These are phyloP conservation scores for Tetramorium alpestre DNA, from an alignment of 1,140 invertebrate genomes.

Conservation along the genomic window DNA sequence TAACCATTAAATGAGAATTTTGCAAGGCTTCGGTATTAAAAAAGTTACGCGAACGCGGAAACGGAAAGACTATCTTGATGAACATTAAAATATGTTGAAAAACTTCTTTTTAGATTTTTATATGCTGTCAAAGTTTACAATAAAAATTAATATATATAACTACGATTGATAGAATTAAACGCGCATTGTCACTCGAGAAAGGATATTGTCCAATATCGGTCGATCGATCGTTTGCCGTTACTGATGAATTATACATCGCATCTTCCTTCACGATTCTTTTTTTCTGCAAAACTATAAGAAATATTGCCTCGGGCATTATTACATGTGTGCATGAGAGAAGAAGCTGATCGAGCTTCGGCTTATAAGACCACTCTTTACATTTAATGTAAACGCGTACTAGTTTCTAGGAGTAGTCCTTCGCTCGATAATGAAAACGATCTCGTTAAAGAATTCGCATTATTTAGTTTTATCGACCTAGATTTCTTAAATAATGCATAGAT, in stretches of 20 bases:
- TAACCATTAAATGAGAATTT: constrained; percentile 46
- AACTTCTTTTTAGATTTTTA: not conserved
- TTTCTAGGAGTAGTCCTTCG: constrained; percentile 69
- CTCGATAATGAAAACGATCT: constrained; percentile 77
- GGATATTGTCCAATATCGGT: constrained; percentile 2
- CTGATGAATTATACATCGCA: constrained; percentile 56
- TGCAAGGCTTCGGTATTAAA: constrained; percentile 10
- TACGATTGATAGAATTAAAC: not conserved
- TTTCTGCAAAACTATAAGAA: constrained; percentile 45
- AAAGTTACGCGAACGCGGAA: not conserved
- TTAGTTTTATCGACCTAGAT: constrained; percentile 27
- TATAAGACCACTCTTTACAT: constrained; percentile 70
- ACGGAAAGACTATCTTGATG: not conserved
- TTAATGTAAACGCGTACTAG: constrained; percentile 72
- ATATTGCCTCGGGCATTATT: constrained; percentile 47
- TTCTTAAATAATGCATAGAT: constrained; percentile 1
- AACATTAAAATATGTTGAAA: not conserved
- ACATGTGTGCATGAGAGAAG: constrained; percentile 49
- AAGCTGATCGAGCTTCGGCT: constrained; percentile 14
- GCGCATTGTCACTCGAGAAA: not conserved
- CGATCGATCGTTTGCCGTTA: not conserved
- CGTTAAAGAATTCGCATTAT: constrained; percentile 67
- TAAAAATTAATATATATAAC: not conserved
- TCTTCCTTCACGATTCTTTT: constrained; percentile 16
- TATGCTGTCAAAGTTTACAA: not conserved